A percentile compares a stretch with the other conserved stretches of the same genome.
phyloP scores from a whole-genome alignment of 2,113 vertebrate species.

The Mobula birostris region DNA sequence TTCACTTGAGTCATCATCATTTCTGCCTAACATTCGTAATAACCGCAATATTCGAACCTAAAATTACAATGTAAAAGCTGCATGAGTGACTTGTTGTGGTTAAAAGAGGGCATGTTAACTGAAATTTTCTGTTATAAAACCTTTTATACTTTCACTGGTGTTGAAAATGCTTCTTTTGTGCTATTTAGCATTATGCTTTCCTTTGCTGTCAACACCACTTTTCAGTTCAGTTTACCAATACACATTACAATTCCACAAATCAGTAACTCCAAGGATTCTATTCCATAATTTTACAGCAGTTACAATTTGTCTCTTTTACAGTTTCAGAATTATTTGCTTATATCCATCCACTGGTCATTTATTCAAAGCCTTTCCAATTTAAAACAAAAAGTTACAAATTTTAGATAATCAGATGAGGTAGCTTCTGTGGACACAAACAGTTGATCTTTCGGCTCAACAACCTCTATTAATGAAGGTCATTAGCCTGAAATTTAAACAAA shows the following conservation, averaged over 20 bases:
- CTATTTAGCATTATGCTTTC: neutral
- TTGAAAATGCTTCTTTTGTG: neutral
- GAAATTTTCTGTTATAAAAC: neutral
- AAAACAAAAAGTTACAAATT: too few relatives aligned
- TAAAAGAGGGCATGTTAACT: neutral
- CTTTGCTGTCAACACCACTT: neutral
- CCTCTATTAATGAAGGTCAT: too few relatives aligned
- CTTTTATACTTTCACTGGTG: too few relatives aligned
- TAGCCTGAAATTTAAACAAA: too few relatives aligned
- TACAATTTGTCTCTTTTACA: neutral
- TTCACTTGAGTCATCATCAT: slow-evolving; percentile 97
- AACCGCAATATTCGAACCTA: slow-evolving; percentile 96
- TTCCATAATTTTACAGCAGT: neutral
- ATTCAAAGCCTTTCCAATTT: neutral
- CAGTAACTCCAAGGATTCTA: neutral
- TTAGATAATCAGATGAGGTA: too few relatives aligned
- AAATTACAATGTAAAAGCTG: slow-evolving; percentile 10
- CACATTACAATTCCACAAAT: neutral
- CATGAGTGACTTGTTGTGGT: neutral
- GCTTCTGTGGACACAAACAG: too few relatives aligned
- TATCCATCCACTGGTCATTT: neutral
- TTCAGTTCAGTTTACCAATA: neutral
- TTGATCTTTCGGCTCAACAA: too few relatives aligned
- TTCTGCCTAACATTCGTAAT: slow-evolving; percentile 92
- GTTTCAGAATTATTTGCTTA: neutral